phyloP scores from a whole-genome alignment of 2,888 invertebrate genomes.

The Lymantria monacha region DNA sequence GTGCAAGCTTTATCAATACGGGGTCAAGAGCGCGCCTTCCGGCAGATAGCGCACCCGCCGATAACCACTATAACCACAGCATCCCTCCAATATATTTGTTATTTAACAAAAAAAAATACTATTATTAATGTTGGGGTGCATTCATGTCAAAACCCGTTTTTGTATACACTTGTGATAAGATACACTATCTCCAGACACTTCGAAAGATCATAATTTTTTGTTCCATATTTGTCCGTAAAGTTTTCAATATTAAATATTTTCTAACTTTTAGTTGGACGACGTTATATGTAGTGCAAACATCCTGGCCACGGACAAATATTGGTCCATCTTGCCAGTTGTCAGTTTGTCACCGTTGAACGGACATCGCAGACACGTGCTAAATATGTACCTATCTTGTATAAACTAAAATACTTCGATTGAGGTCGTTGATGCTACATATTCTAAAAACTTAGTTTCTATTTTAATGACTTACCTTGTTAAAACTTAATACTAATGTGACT shows the following conservation, averaged over 20 bases:
- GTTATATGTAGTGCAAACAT: constrained; percentile 71
- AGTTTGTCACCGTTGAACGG: constrained; percentile 46
- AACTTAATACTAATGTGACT: neutral
- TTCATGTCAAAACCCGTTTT: constrained; percentile 45
- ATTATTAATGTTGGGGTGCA: constrained; percentile 38
- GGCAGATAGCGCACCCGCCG: constrained; percentile 56
- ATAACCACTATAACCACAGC: constrained; percentile 60
- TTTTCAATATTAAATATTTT: constrained; percentile 63
- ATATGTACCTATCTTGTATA: constrained; percentile 49
- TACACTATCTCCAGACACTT: constrained; percentile 37
- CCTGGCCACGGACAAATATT: constrained; percentile 73
- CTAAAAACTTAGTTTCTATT: no score
- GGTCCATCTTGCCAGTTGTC: constrained; percentile 51
- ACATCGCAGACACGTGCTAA: constrained; percentile 67
- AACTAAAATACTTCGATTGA: constrained; percentile 26
- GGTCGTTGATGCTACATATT: neutral
- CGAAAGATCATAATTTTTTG: constrained; percentile 47
- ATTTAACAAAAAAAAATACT: constrained; percentile 44
- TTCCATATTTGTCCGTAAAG: constrained; percentile 47
- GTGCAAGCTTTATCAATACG: constrained; percentile 58
- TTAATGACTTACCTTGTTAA: neutral
- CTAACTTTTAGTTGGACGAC: constrained; percentile 65
- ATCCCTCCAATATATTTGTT: constrained; percentile 61
- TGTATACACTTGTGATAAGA: constrained; percentile 54
- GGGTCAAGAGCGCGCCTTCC: constrained; percentile 80